phyloP scores from a whole-genome alignment of 2,113 vertebrate genomes.

The Laterallus jamaicensis region DNA sequence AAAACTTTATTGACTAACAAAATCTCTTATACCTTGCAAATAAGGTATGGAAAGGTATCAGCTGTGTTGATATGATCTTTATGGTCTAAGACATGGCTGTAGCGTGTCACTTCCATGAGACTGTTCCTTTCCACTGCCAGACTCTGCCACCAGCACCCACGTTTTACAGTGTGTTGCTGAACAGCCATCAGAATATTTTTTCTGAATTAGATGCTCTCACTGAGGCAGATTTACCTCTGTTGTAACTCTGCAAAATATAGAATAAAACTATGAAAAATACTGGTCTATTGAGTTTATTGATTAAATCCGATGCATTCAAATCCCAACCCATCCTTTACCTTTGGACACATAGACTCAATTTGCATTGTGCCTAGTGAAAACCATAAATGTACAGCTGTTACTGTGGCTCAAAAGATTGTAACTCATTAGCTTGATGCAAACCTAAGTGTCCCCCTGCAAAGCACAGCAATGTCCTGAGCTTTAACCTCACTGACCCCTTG shows the following conservation, averaged over 20 bases:
- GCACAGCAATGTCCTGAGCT: not conserved
- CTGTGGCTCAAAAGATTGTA: not conserved
- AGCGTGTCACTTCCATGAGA: not conserved
- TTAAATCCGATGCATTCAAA: not conserved
- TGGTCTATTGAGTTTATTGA: not conserved
- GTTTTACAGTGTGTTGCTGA: not conserved
- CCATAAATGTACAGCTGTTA: not conserved
- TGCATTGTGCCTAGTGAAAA: not conserved
- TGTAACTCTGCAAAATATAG: not conserved
- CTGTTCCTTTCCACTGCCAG: not conserved
- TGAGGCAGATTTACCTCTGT: not conserved
- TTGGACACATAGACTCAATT: not conserved
- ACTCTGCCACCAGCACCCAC: not conserved
- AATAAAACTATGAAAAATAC: not conserved
- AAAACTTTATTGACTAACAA: not conserved
- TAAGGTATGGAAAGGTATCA: not conserved
- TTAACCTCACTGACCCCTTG: not conserved
- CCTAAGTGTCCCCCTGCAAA: not conserved
- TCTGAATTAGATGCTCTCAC: not conserved
- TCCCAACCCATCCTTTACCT: not conserved
- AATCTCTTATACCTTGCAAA: not conserved
- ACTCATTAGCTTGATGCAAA: not conserved
- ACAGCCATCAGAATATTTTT: not conserved
- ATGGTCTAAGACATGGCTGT: not conserved
- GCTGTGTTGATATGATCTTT: not conserved